phyloP scores from a whole-genome alignment of 2,888 invertebrate species.

The Leucophenga maculata region DNA sequence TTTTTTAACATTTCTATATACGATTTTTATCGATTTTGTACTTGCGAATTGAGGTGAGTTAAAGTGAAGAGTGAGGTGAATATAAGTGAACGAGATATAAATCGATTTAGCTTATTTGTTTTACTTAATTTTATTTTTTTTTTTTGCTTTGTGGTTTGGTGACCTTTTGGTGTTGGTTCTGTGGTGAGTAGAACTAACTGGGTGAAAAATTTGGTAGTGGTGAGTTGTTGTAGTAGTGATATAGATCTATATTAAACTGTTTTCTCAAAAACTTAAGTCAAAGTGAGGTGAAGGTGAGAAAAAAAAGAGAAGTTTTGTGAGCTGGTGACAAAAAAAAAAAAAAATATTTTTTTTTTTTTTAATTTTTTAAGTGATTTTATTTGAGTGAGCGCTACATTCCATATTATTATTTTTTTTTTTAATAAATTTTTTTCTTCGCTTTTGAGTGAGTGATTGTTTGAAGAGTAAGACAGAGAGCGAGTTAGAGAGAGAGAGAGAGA shows the following conservation, averaged over 20 bases:
- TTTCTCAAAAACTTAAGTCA: neutral
- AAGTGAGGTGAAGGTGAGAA: neutral
- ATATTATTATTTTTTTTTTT: no score
- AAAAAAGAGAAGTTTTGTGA: neutral
- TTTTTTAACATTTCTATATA: slow-evolving; percentile 26
- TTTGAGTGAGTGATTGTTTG: no score
- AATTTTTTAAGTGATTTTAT: no score
- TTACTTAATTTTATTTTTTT: no score
- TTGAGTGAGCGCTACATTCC: no score
- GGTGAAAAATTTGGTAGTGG: neutral
- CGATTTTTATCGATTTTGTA: slow-evolving; percentile 39
- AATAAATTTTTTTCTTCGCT: neutral
- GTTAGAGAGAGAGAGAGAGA: no score
- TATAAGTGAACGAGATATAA: slow-evolving; percentile 46
- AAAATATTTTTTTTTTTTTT: neutral
- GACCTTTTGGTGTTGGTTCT: slow-evolving; percentile 15
- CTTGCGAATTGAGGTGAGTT: slow-evolving; percentile 34
- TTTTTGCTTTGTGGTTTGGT: slow-evolving; percentile 9
- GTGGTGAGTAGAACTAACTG: slow-evolving; percentile 15
- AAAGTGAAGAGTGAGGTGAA: slow-evolving; percentile 45
- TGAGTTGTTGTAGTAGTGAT: slow-evolving; percentile 1
- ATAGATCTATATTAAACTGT: neutral
- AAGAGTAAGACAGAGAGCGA: no score
- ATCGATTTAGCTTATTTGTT: no score
- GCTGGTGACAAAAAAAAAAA: neutral